phyloP scores from a whole-genome alignment of 1,140 invertebrate species.

The Marisa cornuarietis region DNA sequence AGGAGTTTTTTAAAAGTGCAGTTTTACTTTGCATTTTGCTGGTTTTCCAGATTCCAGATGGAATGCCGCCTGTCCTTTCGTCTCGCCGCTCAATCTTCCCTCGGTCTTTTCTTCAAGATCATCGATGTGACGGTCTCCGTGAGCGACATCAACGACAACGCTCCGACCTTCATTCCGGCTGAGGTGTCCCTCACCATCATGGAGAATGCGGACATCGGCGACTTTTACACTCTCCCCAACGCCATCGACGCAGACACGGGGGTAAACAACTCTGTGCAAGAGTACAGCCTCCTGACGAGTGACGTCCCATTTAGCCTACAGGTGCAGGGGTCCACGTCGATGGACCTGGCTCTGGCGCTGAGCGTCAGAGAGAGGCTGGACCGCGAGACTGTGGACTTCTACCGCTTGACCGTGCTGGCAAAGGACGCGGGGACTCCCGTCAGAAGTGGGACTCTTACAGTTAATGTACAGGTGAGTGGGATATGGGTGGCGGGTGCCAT shows the following conservation, averaged over 20 bases:
- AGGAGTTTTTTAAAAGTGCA: too few relatives aligned
- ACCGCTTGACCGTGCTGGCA: conserved; percentile 87
- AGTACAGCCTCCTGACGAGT: conserved; percentile 38
- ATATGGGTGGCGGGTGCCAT: too few relatives aligned
- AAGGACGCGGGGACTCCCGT: conserved; percentile 85
- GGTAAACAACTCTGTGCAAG: conserved; percentile 44
- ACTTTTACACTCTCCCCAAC: conserved; percentile 31
- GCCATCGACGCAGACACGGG: conserved; percentile 50
- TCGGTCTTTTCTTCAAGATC: conserved; percentile 47
- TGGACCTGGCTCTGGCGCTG: conserved; percentile 34
- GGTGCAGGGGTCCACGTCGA: conserved; percentile 33
- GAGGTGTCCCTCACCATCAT: conserved; percentile 32
- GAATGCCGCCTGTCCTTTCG: conserved; percentile 44
- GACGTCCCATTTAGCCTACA: conserved; percentile 43
- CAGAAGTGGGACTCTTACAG: conserved; percentile 66
- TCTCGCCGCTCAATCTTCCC: conserved; percentile 43
- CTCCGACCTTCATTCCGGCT: conserved; percentile 77
- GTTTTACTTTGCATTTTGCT: too few relatives aligned
- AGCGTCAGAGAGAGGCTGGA: conserved; percentile 71
- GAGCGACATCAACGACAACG: conserved; percentile 89
- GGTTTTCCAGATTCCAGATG: conserved; percentile 15
- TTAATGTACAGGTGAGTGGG: conserved; percentile 45
- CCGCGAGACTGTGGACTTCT: conserved; percentile 88
- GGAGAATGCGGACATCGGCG: conserved; percentile 38
- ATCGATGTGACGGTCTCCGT: conserved; percentile 77